phyloP scores from a whole-genome alignment of 2,888 invertebrate species.

The Stenoptilia bipunctidactyla region DNA sequence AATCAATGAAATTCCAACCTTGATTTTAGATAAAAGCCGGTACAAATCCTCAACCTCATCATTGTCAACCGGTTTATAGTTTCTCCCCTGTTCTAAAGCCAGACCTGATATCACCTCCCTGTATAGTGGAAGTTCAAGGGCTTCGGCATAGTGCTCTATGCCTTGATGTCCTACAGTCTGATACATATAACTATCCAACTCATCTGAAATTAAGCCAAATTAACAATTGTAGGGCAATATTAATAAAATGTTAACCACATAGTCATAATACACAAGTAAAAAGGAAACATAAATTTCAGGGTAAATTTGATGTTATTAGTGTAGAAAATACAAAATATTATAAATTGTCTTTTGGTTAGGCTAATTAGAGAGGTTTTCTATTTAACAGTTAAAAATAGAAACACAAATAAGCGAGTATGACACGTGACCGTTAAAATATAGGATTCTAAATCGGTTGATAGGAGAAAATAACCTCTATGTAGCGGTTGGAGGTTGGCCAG shows the following conservation, averaged over 20 bases:
- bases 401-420: neutral
- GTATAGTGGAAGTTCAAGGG: conserved; percentile 93
- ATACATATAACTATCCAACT: conserved; percentile 98
- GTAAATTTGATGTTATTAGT: too few relatives aligned
- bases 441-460: conserved; percentile 4
- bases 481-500: conserved; percentile 94
- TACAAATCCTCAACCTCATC: conserved; percentile 99
- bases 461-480: conserved; percentile 74
- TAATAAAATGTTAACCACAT: too few relatives aligned
- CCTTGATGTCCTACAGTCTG: conserved; percentile 99
- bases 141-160: conserved; percentile 90
- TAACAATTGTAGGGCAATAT: too few relatives aligned
- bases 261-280: too few relatives aligned
- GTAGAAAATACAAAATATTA: too few relatives aligned
- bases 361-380: too few relatives aligned
- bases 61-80: conserved; percentile 83
- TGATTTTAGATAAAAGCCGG: conserved; percentile 81
- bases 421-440: neutral
- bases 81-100: conserved; percentile 82
- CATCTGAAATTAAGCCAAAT: conserved; percentile 79
- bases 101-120: conserved; percentile 86
- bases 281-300: too few relatives aligned
- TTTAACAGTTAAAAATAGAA: neutral
- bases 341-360: too few relatives aligned
- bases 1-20: conserved; percentile 70